Evolutionary conservation across 2,113 vertebrate genomes (phyloP).

Genomic region (Xiphias gladius): DNA sequence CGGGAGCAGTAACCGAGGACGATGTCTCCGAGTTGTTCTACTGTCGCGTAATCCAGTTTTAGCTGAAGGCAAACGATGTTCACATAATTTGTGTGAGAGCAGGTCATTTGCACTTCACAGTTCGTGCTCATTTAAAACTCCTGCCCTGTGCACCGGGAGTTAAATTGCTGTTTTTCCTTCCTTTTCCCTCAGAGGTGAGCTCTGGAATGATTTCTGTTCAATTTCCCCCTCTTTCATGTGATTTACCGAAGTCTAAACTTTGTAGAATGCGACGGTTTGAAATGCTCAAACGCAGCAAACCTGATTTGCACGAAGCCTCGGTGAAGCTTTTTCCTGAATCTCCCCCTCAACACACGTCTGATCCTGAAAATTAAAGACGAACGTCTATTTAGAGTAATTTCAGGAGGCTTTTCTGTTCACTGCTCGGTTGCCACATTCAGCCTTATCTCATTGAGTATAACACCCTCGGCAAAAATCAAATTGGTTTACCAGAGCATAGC

Average conservation of each 20-base stretch:
- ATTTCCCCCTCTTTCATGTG: not conserved
- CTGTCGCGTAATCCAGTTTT: not conserved
- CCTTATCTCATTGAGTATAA: slow-evolving; percentile 45
- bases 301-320: slow-evolving; percentile 8
- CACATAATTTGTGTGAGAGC: not conserved
- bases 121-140: no score
- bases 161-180: no score
- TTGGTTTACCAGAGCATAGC: slow-evolving; percentile 36
- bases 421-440: slow-evolving; percentile 33
- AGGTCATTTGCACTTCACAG: no score
- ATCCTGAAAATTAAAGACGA: slow-evolving; percentile 52
- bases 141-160: no score
- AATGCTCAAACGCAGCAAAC: slow-evolving; percentile 12
- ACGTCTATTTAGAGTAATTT: slow-evolving; percentile 37
- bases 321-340: not conserved
- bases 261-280: slow-evolving; percentile 3
- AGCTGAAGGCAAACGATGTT: not conserved
- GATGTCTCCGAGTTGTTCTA: not conserved
- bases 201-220: not conserved
- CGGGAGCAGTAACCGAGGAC: not conserved
- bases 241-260: not conserved
- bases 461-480: slow-evolving; percentile 27
- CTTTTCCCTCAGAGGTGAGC: not conserved
- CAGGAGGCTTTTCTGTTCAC: slow-evolving; percentile 21
- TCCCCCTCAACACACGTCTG: not conserved